Evolutionary conservation across 2,888 invertebrate genomes (phyloP).

Genomic region (Electrophaes corylata): DNA sequence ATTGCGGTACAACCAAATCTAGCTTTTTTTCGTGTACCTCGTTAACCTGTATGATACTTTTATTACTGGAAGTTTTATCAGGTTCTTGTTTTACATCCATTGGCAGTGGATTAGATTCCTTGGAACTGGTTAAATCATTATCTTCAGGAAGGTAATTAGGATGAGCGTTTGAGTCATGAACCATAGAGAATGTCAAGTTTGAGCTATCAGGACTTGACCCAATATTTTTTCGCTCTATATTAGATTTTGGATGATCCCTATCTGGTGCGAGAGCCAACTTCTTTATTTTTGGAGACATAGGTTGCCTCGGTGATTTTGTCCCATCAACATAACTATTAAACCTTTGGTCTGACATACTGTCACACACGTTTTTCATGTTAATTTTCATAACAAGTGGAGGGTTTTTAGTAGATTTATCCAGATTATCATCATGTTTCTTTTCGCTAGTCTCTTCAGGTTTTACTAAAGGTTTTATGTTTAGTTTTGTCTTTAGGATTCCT

Average conservation of each 20-base stretch:
- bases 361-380: constrained; percentile 70
- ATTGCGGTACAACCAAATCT: constrained; percentile 10
- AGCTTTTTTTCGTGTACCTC: constrained; percentile 29
- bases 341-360: constrained; percentile 46
- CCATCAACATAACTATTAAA: constrained; percentile 57
- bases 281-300: constrained; percentile 42
- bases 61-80: constrained; percentile 26
- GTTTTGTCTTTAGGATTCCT: constrained; percentile 67
- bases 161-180: constrained; percentile 16
- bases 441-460: constrained; percentile 67
- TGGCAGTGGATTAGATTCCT: constrained; percentile 23
- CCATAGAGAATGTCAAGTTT: constrained; percentile 19
- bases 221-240: constrained; percentile 23
- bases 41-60: constrained; percentile 26
- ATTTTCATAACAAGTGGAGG: constrained; percentile 78
- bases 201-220: constrained; percentile 31
- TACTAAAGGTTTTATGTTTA: constrained; percentile 77
- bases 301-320: constrained; percentile 69
- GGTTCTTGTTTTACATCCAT: constrained; percentile 25
- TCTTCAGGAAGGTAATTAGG: constrained; percentile 32
- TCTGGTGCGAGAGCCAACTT: constrained; percentile 27
- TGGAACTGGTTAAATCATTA: constrained; percentile 10
- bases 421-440: constrained; percentile 53
- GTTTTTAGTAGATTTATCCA: constrained; percentile 61
- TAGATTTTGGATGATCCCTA: constrained; percentile 21